Conservation (phyloP, 2,113 vertebrate genomes). For the Crotalus tigris region DNA sequence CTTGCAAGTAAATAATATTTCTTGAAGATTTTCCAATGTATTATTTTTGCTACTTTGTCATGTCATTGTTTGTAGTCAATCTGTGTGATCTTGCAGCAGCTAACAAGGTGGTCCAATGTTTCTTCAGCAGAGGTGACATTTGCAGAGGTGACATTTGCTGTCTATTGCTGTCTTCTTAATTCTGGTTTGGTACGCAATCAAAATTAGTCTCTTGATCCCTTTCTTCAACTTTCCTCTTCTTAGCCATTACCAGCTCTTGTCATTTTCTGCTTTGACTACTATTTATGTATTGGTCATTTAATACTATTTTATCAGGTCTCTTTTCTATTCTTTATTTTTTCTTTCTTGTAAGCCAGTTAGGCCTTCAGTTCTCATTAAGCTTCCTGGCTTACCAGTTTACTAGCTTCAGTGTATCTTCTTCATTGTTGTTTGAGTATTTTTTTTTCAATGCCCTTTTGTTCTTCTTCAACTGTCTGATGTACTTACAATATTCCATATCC, state of each 20-base stretch:
- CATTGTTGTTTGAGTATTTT: background rate
- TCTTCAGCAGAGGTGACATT: background rate
- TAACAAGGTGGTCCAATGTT: background rate
- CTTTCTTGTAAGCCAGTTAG: background rate
- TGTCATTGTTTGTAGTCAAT: background rate
- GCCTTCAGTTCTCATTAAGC: background rate
- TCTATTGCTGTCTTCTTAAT: background rate
- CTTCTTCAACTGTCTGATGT: background rate
- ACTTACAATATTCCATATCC: background rate
- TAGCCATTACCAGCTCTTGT: background rate
- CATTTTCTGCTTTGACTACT: background rate
- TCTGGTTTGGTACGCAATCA: background rate
- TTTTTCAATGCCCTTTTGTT: background rate
- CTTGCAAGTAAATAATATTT: background rate
- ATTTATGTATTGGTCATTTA: background rate
- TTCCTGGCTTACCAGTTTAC: background rate
- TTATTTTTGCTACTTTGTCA: background rate
- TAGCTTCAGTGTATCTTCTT: background rate
- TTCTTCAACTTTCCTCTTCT: background rate
- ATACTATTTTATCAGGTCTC: background rate
- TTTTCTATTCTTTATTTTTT: no score
- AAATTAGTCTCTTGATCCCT: background rate
- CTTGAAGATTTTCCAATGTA: background rate
- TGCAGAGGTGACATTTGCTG: background rate
- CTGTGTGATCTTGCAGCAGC: background rate